Evolutionary conservation across 2,888 invertebrate species (phyloP).

Genomic region (Acronicta leporina): DNA sequence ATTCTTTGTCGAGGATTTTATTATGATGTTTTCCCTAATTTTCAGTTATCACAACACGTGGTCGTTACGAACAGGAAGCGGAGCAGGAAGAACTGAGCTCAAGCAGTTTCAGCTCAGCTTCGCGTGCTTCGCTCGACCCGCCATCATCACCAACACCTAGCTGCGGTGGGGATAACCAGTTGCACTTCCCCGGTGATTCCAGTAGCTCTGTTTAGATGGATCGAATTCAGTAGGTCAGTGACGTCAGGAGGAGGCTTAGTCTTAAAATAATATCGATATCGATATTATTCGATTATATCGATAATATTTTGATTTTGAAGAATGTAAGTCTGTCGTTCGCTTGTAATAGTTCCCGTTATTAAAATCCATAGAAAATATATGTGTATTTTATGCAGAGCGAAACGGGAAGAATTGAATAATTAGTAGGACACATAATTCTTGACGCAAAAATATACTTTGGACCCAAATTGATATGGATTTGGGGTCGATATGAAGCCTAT

Average conservation of each 20-base stretch:
- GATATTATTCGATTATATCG: no score
- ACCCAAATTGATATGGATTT: background rate
- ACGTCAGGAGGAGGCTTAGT: no score
- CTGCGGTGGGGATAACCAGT: constrained; percentile 92
- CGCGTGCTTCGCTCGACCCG: constrained; percentile 93
- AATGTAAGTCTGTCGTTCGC: background rate
- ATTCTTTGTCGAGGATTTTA: no score
- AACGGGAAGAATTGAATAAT: constrained; percentile 18
- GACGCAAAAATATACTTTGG: background rate
- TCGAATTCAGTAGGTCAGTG: background rate
- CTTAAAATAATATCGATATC: no score
- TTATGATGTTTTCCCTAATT: constrained; percentile 31
- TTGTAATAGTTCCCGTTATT: constrained; percentile 7
- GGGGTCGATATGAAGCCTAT: background rate
- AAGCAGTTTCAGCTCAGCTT: constrained; percentile 95
- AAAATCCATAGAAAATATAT: constrained; percentile 1
- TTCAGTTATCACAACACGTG: constrained; percentile 75
- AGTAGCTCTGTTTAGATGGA: constrained; percentile 89
- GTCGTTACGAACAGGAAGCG: constrained; percentile 88
- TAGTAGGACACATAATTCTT: background rate
- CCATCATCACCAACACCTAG: constrained; percentile 93
- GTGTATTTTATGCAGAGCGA: background rate
- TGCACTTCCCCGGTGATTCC: constrained; percentile 94
- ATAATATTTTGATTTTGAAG: background rate
- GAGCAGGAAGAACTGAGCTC: constrained; percentile 94